phyloP scores from a whole-genome alignment of 1,140 invertebrate species.

The Andricus grossulariae region DNA sequence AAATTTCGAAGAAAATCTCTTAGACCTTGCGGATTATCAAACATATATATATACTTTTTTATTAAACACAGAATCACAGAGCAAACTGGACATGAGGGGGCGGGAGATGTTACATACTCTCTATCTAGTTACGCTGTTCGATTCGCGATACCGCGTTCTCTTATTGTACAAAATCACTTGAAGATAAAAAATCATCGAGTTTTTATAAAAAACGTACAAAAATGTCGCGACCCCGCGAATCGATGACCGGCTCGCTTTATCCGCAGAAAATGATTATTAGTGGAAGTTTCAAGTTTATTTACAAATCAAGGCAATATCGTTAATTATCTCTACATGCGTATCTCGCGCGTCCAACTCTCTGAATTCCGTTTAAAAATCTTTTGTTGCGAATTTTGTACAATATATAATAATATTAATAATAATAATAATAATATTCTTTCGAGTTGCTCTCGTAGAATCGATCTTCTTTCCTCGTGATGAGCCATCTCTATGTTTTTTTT shows the following conservation, averaged over 20 bases:
- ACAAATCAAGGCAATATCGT: slow-evolving; percentile 73
- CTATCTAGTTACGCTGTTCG: slow-evolving; percentile 48
- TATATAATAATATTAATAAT: slow-evolving; percentile 46
- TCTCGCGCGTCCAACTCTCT: slow-evolving; percentile 58
- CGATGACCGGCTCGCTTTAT: slow-evolving; percentile 39
- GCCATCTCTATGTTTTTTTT: slow-evolving; percentile 30
- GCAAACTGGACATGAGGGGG: slow-evolving; percentile 69
- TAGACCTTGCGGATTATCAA: slow-evolving; percentile 42
- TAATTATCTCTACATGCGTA: slow-evolving; percentile 63
- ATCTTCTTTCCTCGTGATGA: slow-evolving; percentile 31
- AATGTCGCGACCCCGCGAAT: slow-evolving; percentile 45
- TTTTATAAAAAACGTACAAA: slow-evolving; percentile 64
- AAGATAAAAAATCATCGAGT: slow-evolving; percentile 58
- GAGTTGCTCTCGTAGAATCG: slow-evolving; percentile 30
- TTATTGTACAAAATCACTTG: slow-evolving; percentile 61
- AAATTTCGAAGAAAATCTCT: slow-evolving; percentile 3
- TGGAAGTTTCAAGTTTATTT: slow-evolving; percentile 72
- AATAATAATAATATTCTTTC: slow-evolving; percentile 39
- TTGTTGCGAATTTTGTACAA: slow-evolving; percentile 56
- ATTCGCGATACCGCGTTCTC: slow-evolving; percentile 49
- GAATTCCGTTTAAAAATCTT: slow-evolving; percentile 56
- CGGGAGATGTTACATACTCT: slow-evolving; percentile 55
- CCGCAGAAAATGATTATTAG: slow-evolving; percentile 58
- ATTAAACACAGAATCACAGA: slow-evolving; percentile 73
- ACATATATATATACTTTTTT: slow-evolving; percentile 63